Conservation (phyloP, 1,140 invertebrate species). For the Bombus sibiricus region DNA sequence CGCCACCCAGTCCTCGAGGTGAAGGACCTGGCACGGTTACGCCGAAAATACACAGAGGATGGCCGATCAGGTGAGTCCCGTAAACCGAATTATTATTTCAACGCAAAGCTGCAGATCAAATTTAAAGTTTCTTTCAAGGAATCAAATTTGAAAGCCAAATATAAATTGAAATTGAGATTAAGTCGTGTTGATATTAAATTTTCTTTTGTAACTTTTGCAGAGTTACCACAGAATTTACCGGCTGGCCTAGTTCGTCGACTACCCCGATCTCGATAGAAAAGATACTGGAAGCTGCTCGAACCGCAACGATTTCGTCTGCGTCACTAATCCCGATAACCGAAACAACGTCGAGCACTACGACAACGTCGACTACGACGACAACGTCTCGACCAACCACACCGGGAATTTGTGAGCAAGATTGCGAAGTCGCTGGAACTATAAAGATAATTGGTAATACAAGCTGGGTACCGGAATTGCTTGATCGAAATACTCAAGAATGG, state of each 20-base stretch:
- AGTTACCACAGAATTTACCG: slow-evolving; percentile 93
- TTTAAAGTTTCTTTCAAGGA: too few relatives aligned
- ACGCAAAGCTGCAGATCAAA: too few relatives aligned
- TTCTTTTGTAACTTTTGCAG: slow-evolving; percentile 80
- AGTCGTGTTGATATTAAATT: neutral
- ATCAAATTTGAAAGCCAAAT: too few relatives aligned
- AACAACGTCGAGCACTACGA: slow-evolving; percentile 83
- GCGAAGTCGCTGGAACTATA: slow-evolving; percentile 92
- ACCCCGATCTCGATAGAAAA: slow-evolving; percentile 93
- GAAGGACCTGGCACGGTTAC: slow-evolving; percentile 80
- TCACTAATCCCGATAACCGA: slow-evolving; percentile 76
- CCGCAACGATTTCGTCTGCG: slow-evolving; percentile 83
- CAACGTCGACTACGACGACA: slow-evolving; percentile 90
- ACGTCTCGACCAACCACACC: slow-evolving; percentile 90
- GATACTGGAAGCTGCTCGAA: slow-evolving; percentile 88
- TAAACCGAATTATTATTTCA: too few relatives aligned
- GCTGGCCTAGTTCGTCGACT: slow-evolving; percentile 93
- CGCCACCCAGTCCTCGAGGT: slow-evolving; percentile 78
- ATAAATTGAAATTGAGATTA: neutral
- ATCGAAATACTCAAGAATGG: slow-evolving; percentile 93
- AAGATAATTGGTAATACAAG: slow-evolving; percentile 90
- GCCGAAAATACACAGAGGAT: slow-evolving; percentile 90
- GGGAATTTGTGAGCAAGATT: slow-evolving; percentile 90
- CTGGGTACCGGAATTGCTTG: slow-evolving; percentile 93
- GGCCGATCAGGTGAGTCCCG: slow-evolving; percentile 87